Evolutionary conservation across 2,113 vertebrate species (phyloP).

Genomic region (Actenoides hombroni): DNA sequence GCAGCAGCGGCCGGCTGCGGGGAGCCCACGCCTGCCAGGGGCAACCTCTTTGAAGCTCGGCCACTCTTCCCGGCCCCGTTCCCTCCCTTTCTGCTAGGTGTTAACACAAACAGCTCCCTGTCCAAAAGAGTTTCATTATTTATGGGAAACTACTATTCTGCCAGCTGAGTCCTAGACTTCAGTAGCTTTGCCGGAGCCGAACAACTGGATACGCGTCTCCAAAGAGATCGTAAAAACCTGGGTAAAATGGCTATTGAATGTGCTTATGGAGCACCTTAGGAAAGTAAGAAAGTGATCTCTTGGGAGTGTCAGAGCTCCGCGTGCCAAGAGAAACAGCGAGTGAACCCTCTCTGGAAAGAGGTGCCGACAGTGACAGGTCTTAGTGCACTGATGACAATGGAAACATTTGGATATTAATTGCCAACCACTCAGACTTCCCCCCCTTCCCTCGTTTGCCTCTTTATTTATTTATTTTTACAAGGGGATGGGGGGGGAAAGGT

Average conservation of each 20-base stretch:
- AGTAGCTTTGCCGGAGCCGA: conserved; percentile 28
- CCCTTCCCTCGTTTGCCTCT: background rate
- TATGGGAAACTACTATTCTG: background rate
- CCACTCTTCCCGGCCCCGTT: background rate
- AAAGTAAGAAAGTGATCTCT: conserved; percentile 42
- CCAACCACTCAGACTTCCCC: background rate
- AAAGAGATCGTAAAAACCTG: conserved; percentile 32
- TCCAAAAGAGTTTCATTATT: conserved; percentile 41
- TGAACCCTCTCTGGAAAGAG: background rate
- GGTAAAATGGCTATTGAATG: background rate
- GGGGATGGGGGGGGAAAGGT: background rate
- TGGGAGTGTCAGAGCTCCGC: background rate
- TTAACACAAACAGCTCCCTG: conserved; percentile 21
- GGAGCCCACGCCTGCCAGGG: background rate
- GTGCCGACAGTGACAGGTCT: conserved; percentile 27
- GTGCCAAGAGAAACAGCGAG: conserved; percentile 17
- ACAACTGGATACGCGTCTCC: conserved; percentile 29
- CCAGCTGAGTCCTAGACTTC: background rate
- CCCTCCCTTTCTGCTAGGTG: conserved; percentile 7
- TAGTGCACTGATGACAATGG: conserved; percentile 11
- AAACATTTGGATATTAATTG: background rate
- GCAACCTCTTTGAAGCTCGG: conserved; percentile 21
- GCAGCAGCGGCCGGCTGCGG: background rate
- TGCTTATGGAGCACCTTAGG: background rate
- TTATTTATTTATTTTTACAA: no score